Conservation (phyloP, 2,888 invertebrate species). For the Dicranocentrus wangi region DNA sequence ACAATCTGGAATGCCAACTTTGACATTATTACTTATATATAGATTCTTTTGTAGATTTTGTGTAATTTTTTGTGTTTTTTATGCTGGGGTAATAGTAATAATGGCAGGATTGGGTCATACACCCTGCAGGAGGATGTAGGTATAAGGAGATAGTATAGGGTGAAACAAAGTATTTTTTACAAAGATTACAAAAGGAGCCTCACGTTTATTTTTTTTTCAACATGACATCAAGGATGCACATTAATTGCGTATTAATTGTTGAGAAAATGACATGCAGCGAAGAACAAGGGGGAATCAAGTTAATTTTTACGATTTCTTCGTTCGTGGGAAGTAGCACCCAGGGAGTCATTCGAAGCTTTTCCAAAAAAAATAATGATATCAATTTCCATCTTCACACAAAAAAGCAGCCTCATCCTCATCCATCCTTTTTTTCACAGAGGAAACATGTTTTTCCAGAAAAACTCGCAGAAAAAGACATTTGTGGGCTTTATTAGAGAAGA, state of each 20-base stretch:
- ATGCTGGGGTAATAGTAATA: neutral
- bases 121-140: no score
- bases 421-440: slow-evolving; percentile 23
- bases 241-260: slow-evolving; percentile 8
- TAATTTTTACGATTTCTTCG: no score
- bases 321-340: slow-evolving; percentile 37
- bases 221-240: neutral
- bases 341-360: slow-evolving; percentile 11
- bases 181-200: neutral
- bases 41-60: neutral
- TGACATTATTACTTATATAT: neutral
- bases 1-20: no score
- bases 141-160: no score
- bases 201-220: no score
- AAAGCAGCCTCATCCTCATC: neutral
- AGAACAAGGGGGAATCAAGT: no score
- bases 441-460: slow-evolving; percentile 27
- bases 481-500: neutral
- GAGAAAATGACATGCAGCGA: slow-evolving; percentile 19
- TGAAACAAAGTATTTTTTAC: neutral
- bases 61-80: neutral
- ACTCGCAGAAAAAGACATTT: neutral
- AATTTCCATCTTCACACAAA: slow-evolving; percentile 28
- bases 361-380: slow-evolving; percentile 22
- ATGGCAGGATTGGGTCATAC: neutral